phyloP scores from a whole-genome alignment of 2,113 vertebrate species.

The Microcebus ravelobensis region DNA sequence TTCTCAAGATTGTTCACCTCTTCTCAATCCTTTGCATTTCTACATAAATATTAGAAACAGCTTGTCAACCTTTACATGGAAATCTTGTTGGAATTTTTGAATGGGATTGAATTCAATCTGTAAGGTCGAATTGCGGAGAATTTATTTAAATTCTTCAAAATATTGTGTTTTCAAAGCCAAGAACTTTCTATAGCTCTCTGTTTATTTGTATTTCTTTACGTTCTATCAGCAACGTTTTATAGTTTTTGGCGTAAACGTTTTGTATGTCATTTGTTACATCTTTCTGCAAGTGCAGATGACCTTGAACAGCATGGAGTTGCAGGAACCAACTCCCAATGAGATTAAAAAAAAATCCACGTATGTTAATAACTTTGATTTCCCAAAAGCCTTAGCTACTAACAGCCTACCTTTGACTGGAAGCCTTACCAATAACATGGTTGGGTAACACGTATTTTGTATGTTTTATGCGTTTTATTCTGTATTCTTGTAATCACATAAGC shows the following conservation, averaged over 20 bases:
- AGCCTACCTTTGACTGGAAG: not conserved
- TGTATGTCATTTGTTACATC: not conserved
- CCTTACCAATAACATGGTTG: not conserved
- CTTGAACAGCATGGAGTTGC: not conserved
- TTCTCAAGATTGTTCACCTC: not conserved
- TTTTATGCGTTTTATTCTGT: not conserved
- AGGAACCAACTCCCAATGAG: not conserved
- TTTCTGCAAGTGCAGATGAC: not conserved
- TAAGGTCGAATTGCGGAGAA: not conserved
- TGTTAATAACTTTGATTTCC: not conserved
- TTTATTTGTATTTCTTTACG: not conserved
- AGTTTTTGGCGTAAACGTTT: not conserved
- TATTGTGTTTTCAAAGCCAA: not conserved
- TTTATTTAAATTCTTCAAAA: slow-evolving; percentile 15
- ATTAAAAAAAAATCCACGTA: not conserved
- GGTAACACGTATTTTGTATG: not conserved
- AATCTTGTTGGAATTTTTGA: not conserved
- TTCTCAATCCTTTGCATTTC: not conserved
- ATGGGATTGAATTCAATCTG: not conserved
- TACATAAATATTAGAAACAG: not conserved
- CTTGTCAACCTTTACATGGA: not conserved
- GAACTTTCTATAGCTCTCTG: not conserved
- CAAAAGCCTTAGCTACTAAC: not conserved
- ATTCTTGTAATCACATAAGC: not conserved
- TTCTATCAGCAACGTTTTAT: not conserved